Conservation (phyloP, 2,113 vertebrate species). For the Colossoma macropomum region DNA sequence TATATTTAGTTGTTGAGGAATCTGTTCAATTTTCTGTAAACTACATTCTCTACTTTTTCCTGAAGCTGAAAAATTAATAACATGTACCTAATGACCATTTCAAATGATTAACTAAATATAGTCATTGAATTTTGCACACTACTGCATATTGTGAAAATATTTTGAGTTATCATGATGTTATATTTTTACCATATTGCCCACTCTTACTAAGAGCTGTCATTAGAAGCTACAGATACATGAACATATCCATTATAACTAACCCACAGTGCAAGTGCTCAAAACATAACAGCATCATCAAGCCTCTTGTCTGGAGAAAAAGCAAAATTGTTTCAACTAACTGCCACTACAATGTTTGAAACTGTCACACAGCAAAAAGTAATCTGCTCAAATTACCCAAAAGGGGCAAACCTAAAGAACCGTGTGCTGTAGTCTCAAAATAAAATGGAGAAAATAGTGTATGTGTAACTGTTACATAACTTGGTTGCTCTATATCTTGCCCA, state of each 20-base stretch:
- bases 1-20: too few species aligned
- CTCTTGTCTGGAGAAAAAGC: conserved; percentile 2
- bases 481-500: neutral
- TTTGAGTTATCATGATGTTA: too few species aligned
- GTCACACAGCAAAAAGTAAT: conserved; percentile 2
- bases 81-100: too few species aligned
- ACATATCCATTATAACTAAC: neutral
- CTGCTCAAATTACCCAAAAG: conserved; percentile 6
- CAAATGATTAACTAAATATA: too few species aligned
- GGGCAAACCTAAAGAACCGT: too few species aligned
- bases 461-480: neutral
- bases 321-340: conserved; percentile 3
- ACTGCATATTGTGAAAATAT: too few species aligned
- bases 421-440: neutral
- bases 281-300: neutral
- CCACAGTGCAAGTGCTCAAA: conserved; percentile 2
- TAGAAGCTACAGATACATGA: conserved; percentile 4
- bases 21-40: too few species aligned
- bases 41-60: too few species aligned
- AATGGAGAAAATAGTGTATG: neutral
- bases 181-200: too few species aligned
- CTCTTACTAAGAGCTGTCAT: too few species aligned
- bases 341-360: neutral
- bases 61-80: too few species aligned
- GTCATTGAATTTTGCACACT: too few species aligned